Percentiles rank a stretch among this genome's conserved stretches.
phyloP scores from a whole-genome alignment of 2,797 vertebrate genomes.

The Molothrus aeneus region DNA sequence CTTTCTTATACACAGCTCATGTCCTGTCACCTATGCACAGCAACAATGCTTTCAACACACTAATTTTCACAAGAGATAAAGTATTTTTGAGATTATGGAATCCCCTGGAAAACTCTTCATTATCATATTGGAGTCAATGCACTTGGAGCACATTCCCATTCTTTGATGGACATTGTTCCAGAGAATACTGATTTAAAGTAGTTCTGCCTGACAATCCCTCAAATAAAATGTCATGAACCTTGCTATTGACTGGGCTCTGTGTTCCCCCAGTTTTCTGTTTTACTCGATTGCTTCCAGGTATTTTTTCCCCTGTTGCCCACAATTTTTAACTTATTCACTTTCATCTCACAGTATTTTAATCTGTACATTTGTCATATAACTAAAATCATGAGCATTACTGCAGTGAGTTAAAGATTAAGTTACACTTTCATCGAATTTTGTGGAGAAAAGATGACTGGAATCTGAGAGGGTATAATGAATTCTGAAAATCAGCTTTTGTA shows the following conservation, averaged over 20 bases:
- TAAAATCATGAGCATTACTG: neutral
- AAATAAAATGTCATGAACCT: neutral
- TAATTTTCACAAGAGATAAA: neutral
- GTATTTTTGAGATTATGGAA: neutral
- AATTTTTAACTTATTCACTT: neutral
- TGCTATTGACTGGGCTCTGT: neutral
- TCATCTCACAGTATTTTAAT: neutral
- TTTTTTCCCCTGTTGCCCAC: neutral
- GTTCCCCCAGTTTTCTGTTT: neutral
- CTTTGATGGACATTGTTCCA: neutral
- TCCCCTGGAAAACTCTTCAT: neutral
- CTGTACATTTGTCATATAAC: neutral
- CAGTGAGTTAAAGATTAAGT: neutral
- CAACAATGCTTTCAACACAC: neutral
- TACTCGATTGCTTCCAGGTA: neutral
- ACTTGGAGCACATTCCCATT: neutral
- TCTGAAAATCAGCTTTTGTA: neutral
- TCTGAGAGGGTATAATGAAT: neutral
- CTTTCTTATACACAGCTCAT: neutral
- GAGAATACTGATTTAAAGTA: neutral
- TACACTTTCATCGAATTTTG: neutral
- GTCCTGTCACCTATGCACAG: neutral
- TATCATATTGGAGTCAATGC: neutral
- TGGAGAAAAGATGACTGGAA: neutral
- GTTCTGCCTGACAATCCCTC: neutral